Base-by-base conservation (phyloP, 2,113 vertebrate species). In the Dolichallabes microphthalmus region DNA sequence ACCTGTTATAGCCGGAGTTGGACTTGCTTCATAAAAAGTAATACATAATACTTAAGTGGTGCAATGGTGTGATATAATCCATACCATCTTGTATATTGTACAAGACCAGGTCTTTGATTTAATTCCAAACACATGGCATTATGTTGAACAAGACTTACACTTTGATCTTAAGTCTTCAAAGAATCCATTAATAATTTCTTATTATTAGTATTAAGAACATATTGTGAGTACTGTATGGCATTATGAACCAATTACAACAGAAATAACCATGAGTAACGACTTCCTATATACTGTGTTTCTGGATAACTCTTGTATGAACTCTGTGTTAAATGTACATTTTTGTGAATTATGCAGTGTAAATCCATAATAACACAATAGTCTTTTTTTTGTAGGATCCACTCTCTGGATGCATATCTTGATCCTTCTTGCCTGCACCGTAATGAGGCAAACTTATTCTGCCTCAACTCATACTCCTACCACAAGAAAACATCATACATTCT, bases 341-440 rank as follows among this genome's bases (percentile, higher is more conserved):
- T 71, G 52, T 35, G 10, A 20, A 15, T 8, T 64, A 8, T n/a
- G 30, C n/a, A 76, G 27, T 32, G 17, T 35, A 12, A 10, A 22
- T 64, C 13, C 39, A n/a, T 71, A 30, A 79, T 79, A 69, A 39
- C 52, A 45, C 32, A n/a, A 30, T 55, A 58, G 69, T 69, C 2
- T 6, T n/a, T 45, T 80, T 69, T 60, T 80, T 19, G 4, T 14
- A 85, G 84, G 84, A 30, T 50, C 22, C 32, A 80, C 32, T 71
- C 3, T 20, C 76, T 57, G 17, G 32, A 30, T 66, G 22, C 63
- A 55, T 30, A 8, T 85, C 22, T 27, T 85, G 63, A 55, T 30
- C 63, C 10, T 85, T 71, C 52, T 85, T 20, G 17, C 4, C 50
- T 80, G 63, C 10, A 30, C 19, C 11, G 6, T 69, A 2, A 58